These are phyloP conservation scores for Luehdorfia chinensis DNA, from an alignment of 1,140 invertebrate species.

Conservation along the genomic window DNA sequence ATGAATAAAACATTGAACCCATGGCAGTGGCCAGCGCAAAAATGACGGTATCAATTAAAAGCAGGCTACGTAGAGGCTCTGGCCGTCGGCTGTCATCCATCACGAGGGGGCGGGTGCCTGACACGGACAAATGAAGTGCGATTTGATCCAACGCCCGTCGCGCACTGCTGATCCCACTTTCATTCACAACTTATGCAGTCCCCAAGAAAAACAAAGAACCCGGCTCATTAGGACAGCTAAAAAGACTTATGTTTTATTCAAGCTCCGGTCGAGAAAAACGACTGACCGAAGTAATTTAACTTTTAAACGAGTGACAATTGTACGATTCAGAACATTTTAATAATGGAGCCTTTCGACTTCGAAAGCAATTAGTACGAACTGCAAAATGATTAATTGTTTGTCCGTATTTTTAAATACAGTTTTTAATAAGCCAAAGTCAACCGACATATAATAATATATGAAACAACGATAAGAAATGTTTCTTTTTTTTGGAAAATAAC, in stretches of 20 bases:
- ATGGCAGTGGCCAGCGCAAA: slow-evolving; percentile 42
- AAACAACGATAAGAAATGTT: slow-evolving; percentile 9
- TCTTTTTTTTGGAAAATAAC: slow-evolving; percentile 13
- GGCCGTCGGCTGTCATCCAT: slow-evolving; percentile 43
- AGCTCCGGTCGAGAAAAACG: slow-evolving; percentile 44
- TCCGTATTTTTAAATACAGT: slow-evolving; percentile 9
- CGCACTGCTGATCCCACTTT: slow-evolving; percentile 52
- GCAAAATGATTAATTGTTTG: slow-evolving; percentile 21
- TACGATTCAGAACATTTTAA: slow-evolving; percentile 52
- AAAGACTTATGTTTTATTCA: slow-evolving; percentile 75
- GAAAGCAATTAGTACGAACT: slow-evolving; percentile 33
- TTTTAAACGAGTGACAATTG: slow-evolving; percentile 71
- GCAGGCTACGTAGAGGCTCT: slow-evolving; percentile 36
- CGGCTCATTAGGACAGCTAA: slow-evolving; percentile 64
- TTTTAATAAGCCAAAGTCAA: slow-evolving; percentile 9
- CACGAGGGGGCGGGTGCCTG: slow-evolving; percentile 37
- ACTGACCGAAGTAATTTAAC: slow-evolving; percentile 68
- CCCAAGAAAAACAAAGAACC: slow-evolving; percentile 62
- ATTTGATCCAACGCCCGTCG: slow-evolving; percentile 57
- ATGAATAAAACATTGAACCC: too few species aligned
- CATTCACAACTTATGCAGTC: slow-evolving; percentile 71
- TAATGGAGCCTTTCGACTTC: slow-evolving; percentile 35
- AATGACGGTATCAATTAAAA: slow-evolving; percentile 71
- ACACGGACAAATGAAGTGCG: slow-evolving; percentile 73
- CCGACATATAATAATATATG: slow-evolving; percentile 7